phyloP scores from a whole-genome alignment of 2,797 vertebrate species.

The Tamandua tetradactyla region DNA sequence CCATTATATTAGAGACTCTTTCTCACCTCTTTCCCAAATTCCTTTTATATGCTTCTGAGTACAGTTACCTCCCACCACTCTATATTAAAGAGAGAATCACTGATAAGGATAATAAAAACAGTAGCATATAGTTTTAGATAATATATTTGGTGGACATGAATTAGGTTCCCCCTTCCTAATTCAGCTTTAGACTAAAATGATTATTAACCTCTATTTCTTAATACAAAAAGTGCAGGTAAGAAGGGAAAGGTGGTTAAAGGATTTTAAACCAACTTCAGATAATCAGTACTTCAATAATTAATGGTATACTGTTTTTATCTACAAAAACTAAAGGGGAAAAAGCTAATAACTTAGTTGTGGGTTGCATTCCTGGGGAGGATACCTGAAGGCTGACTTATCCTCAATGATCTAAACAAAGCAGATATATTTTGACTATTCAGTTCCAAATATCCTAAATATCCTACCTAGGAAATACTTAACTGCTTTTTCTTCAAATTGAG shows the following conservation, averaged over 20 bases:
- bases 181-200: background rate
- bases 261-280: constrained; percentile 32
- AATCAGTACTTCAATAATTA: background rate
- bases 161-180: background rate
- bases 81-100: background rate
- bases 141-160: background rate
- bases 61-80: background rate
- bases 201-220: background rate
- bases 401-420: constrained; percentile 28
- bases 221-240: background rate
- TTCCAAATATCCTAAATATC: constrained; percentile 67
- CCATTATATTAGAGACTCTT: background rate
- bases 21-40: background rate
- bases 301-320: background rate
- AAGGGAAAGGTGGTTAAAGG: background rate
- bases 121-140: constrained; percentile 9
- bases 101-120: background rate
- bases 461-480: constrained; percentile 81
- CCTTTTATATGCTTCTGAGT: background rate
- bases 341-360: background rate
- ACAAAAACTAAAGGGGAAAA: background rate
- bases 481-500: constrained; percentile 80
- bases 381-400: constrained; percentile 33
- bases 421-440: constrained; percentile 21
- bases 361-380: background rate